Evolutionary conservation across 1,140 invertebrate species (phyloP).

Genomic region (Euglossa dilemma): DNA sequence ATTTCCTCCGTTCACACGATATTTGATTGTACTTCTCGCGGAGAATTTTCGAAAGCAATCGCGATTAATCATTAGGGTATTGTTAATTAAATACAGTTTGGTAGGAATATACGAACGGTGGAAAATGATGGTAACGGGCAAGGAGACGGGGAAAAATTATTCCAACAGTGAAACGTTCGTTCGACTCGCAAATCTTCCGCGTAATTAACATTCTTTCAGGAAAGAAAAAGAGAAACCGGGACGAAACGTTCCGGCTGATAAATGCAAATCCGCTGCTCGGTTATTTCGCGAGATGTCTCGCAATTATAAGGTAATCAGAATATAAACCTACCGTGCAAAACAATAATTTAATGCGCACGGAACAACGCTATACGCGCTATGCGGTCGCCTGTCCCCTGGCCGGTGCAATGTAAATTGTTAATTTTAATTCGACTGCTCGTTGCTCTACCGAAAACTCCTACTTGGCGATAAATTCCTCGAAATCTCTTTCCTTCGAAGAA

Average conservation of each 20-base stretch:
- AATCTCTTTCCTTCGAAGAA: neutral
- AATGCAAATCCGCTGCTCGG: conserved; percentile 44
- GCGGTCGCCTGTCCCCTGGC: conserved; percentile 14
- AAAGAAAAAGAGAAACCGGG: neutral
- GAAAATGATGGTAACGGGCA: neutral
- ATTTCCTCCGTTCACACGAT: too few species aligned
- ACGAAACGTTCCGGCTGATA: conserved; percentile 28
- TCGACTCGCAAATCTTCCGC: conserved; percentile 38
- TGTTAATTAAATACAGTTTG: too few species aligned
- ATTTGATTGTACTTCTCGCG: too few species aligned
- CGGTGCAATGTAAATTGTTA: conserved; percentile 53
- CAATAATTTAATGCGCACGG: conserved; percentile 60
- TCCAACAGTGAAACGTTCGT: conserved; percentile 9
- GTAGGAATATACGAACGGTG: neutral
- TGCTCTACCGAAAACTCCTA: neutral
- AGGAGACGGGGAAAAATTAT: conserved; percentile 7
- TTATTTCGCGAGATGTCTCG: conserved; percentile 50
- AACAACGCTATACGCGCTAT: conserved; percentile 30
- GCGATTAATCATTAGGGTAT: too few species aligned
- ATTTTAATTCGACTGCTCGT: conserved; percentile 41
- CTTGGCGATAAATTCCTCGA: neutral
- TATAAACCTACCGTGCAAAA: conserved; percentile 55
- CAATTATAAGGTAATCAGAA: conserved; percentile 58
- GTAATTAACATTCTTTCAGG: conserved; percentile 52
- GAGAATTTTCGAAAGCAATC: neutral